Base-by-base conservation (phyloP, 2,888 invertebrate genomes). In the Camponotus fellah region DNA sequence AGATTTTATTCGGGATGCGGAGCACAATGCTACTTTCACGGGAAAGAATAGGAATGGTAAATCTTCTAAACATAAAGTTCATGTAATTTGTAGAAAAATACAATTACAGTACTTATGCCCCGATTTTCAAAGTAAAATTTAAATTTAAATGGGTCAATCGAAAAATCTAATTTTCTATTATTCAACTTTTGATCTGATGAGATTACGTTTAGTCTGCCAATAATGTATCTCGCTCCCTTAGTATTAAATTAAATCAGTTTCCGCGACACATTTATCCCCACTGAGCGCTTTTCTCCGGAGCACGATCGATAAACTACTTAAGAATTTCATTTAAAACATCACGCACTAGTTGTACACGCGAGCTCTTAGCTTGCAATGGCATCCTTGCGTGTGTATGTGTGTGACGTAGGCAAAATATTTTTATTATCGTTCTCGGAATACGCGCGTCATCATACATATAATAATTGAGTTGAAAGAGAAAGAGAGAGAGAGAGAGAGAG, bases 271-370 rank as follows among this genome's bases (percentile, higher is more conserved):
- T 60, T 79, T 79, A 79, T 71, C 46, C 71, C 34, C 46, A 17
- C 46, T 32, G 69, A 46, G 32, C n/a, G 71, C 69, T 60, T 85
- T 66, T 56, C 76, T 46, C n/a, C 43, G 10, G 8, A 10, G 40
- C 64, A 26, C 9, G 69, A 56, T 68, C 68, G 69, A 76, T 76
- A 66, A 85, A 85, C 77, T 68, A 81, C 68, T 80, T 75, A 75
- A 77, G 80, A 88, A 89, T 88, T 87, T 76, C 85, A 81, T 86
- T 84, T 82, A 64, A 68, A 58, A 40, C 43, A 58, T 74, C 68
- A 71, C 60, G 68, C 60, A 80, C 65, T 65, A 62, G 56, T 71
- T 49, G 64, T 69, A 66, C 88, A 88, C 86, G 86, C 85, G 53
- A 88, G 68, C 75, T 74, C 60, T 65, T 40, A 60, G 37, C 74